Evolutionary conservation across 2,113 vertebrate species (phyloP), one percentile per base, ranked within the genome.

Genomic region (Nycticorax nycticorax): DNA sequence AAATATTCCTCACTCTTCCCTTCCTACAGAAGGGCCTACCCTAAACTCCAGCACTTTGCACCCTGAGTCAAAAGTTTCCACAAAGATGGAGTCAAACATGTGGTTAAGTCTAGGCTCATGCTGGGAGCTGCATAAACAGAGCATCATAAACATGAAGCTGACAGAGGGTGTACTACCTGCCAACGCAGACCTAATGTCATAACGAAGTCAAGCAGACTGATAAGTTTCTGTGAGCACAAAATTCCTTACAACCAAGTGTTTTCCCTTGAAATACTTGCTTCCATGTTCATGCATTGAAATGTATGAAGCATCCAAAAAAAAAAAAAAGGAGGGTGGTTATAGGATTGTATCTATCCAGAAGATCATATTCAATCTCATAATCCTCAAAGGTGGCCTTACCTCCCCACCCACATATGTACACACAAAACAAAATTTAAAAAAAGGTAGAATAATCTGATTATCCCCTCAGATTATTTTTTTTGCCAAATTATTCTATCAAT

Each of bases 291-390:
- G 20, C 12, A 64, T 8, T 62, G 45, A 90, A 77, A 83, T 66
- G 22, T 22, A 27, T 6, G 17, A 66, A 47, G 50, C 9, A 33
- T 19, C 53, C 0, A 43, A 74, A 74, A 37, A 41, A 35, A 55
- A 41, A 45, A 43, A 14, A 45, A 10, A 6, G 1, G 3, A 50
- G 3, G 2, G 14, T 56, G 1, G 7, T 52, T 84, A 19, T 68
- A 60, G 12, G 8, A 53, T 27, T 71, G 22, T 33, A 69, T 52
- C 15, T 9, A 20, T 73, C 12, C 67, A 73, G 55, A 53, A 94
- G 8, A 57, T 22, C 62, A 17, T 28, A n/a, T 71, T 77, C 24
- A 39, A 15, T 45, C 8, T 77, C n/a, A 57, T 35, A 81, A 66
- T 69, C 35, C 21, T 83, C 24, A 89, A 60, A 41, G 9, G 8